Base-by-base conservation (phyloP, 2,113 vertebrate genomes). In the Limanda limanda region DNA sequence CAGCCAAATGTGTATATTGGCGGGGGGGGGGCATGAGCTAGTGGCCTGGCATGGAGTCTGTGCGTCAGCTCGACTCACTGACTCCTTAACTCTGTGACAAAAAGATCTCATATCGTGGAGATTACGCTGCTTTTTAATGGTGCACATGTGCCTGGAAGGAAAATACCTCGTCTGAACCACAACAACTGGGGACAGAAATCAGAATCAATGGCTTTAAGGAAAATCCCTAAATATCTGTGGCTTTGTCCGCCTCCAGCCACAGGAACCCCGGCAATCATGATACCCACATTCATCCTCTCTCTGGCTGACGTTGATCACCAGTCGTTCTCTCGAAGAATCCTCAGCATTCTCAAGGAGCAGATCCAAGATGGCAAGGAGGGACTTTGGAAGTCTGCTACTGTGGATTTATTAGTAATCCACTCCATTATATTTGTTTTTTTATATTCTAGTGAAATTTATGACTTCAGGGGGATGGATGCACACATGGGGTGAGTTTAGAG, bases 191-290 rank as follows among this genome's bases (percentile, higher is more conserved):
- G 59, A 76, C 64, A 74, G 70, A 88, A 78, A 72, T 83, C 82
- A 23, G 45, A 10, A 85, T 82, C 80, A 84, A 78, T 90, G 78
- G 76, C 69, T 76, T 45, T 21, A 71, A 11, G 55, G 35, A 77
- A 80, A 87, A 83, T 47, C 68, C 51, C 51, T 55, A 45, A 78
- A 63, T 82, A 84, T 84, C 71, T 84, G 83, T 62, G 82, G 87
- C 27, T 82, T 88, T 87, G 73, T 83, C 71, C 9, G 27, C 47
- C 68, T 54, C 13, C 40, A 27, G 72, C 57, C 58, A 23, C 74
- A 84, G 58, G 56, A 86, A 85, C 70, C 75, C 47, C 58, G 58
- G 59, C 75, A 83, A 72, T 85, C 42, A 62, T 77, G 79, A 81
- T 42, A 61, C 68, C 82, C 23, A 80, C 74, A 80, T 83, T 82